These are phyloP conservation scores for Scaptomyza graminum DNA, from an alignment of 1,140 invertebrate species.

Conservation along the genomic window DNA sequence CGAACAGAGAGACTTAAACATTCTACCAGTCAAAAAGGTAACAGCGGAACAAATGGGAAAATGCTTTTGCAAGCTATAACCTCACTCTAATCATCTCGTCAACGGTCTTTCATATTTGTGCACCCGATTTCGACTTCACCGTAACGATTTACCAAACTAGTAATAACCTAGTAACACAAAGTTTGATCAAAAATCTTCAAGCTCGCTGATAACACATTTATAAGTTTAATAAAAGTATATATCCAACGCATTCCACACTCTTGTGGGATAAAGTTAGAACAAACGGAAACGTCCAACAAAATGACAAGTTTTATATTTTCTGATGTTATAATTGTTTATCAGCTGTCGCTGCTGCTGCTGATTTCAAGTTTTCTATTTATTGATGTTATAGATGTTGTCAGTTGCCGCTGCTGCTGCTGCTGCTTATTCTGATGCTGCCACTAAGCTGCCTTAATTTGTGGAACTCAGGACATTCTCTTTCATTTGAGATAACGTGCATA, in stretches of 20 bases:
- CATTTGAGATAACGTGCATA: conserved; percentile 68
- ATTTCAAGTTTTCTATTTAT: conserved; percentile 22
- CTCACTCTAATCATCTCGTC: too few relatives aligned
- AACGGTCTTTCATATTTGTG: too few relatives aligned
- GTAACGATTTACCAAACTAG: too few relatives aligned
- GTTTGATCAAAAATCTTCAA: too few relatives aligned
- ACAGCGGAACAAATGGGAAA: too few relatives aligned
- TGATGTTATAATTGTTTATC: conserved; percentile 14
- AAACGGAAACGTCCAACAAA: conserved; percentile 51
- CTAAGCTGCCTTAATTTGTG: conserved; percentile 66
- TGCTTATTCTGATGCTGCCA: conserved; percentile 12
- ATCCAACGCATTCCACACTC: background rate
- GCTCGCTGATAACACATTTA: too few relatives aligned
- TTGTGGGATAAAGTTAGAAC: conserved; percentile 20
- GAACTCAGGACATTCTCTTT: conserved; percentile 79
- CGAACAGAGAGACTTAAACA: too few relatives aligned
- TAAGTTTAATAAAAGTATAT: conserved; percentile 2
- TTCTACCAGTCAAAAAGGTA: too few relatives aligned
- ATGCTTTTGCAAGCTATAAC: too few relatives aligned
- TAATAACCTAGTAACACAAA: too few relatives aligned
- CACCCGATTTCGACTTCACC: too few relatives aligned
- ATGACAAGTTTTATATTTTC: conserved; percentile 24
- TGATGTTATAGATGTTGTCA: conserved; percentile 14
- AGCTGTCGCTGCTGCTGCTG: conserved; percentile 16
- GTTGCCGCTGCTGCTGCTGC: conserved; percentile 16